Evolutionary conservation across 1,140 invertebrate genomes (phyloP), one percentile per base, ranked within the genome.

Genomic region (Drosophila sturtevanti): DNA sequence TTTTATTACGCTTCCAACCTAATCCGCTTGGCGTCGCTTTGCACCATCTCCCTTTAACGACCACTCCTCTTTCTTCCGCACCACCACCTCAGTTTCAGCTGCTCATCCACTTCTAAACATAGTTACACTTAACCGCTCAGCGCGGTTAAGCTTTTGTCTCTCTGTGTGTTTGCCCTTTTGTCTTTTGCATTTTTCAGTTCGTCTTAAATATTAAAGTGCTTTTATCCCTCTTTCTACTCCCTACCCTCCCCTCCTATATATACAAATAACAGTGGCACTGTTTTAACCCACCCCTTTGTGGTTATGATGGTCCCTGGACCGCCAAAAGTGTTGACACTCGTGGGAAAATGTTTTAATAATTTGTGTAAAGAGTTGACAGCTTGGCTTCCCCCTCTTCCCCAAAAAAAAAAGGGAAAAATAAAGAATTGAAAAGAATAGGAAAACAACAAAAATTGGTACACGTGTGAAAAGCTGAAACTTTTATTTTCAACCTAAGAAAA

Each of bases 311-410:
- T 48, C 41, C 41, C 41, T 21, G 41, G 65, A 64, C 62, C 54
- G 54, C 44, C 72, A 48, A 80, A 74, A 80, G 84, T 89, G 84
- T 84, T 89, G 85, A 89, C 84, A 89, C 84, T 72, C 85, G 80
- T 89, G 84, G 84, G 84, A 89, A 89, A 89, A 89, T 84, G 85
- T 80, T 89, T 89, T 89, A 89, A 89, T 89, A 89, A 89, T 89
- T 89, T 77, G 84, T 80, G 77, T 68, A 89, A 89, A 89, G 84
- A 84, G 84, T 89, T 89, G 84, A 89, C 84, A 89, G 77, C 68
- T 21, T 70, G 61, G 54, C 41, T 48, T 21, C 16, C 16, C 38
- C 16, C 16, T 7, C 16, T 37, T 11, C 41, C 7, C 62, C 54
- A 9, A 37, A 72, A 35, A 64, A 68, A 44, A 38, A 48, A 58